phyloP scores from a whole-genome alignment of 2,113 vertebrate genomes.

The Formicarius rufipectus region DNA sequence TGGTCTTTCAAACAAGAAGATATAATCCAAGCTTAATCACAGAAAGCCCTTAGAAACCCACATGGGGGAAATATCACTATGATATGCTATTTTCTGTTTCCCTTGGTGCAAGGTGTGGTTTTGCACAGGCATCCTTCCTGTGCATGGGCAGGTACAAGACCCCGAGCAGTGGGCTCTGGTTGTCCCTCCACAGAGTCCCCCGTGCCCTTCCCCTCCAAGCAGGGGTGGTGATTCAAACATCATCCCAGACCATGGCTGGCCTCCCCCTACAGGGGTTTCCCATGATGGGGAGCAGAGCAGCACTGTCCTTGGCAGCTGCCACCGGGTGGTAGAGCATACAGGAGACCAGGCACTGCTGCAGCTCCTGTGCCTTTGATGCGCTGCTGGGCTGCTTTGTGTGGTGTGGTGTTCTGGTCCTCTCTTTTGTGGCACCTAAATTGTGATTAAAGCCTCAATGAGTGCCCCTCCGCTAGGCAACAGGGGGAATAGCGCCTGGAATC shows the following conservation, averaged over 20 bases:
- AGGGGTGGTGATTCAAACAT: neutral
- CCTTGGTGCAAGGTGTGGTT: neutral
- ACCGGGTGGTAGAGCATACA: neutral
- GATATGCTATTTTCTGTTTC: neutral
- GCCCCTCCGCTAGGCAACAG: conserved; percentile 73
- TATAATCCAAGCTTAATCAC: neutral
- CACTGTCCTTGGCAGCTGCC: neutral
- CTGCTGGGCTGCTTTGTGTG: neutral
- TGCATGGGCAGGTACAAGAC: neutral
- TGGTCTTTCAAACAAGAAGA: neutral
- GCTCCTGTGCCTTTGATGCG: conserved; percentile 30
- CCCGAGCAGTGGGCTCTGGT: neutral
- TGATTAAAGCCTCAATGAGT: conserved; percentile 62
- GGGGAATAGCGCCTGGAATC: conserved; percentile 74
- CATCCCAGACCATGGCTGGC: fast-evolving
- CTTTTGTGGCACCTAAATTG: conserved; percentile 39
- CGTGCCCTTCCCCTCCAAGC: neutral
- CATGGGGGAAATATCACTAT: neutral
- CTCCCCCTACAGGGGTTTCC: neutral
- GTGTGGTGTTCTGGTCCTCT: neutral
- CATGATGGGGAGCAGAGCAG: neutral
- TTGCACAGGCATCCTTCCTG: neutral
- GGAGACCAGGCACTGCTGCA: neutral
- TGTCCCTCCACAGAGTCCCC: neutral
- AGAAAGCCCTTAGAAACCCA: neutral